phyloP scores from a whole-genome alignment of 2,888 invertebrate genomes.

The Rhingia campestris region DNA sequence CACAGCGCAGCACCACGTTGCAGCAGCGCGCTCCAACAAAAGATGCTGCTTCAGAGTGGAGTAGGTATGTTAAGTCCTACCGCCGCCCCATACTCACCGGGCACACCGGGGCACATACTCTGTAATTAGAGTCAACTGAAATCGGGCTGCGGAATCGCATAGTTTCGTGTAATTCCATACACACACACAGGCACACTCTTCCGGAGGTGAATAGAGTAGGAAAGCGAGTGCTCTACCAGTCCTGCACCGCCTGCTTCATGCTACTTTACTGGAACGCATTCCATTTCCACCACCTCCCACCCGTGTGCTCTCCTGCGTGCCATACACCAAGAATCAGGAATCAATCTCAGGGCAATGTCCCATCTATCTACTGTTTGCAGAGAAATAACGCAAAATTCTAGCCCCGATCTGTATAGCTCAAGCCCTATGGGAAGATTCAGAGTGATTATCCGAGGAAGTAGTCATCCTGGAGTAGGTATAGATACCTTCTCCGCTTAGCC shows the following conservation, averaged over 20 bases:
- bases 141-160: slow-evolving; percentile 70
- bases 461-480: slow-evolving; percentile 43
- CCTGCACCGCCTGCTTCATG: slow-evolving; percentile 23
- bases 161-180: slow-evolving; percentile 72
- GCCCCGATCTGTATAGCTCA: slow-evolving; percentile 16
- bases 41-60: slow-evolving; percentile 10
- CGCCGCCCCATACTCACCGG: slow-evolving; percentile 47
- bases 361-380: slow-evolving; percentile 52
- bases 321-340: slow-evolving; percentile 55
- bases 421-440: slow-evolving; percentile 62
- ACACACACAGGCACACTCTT: slow-evolving; percentile 7
- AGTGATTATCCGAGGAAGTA: slow-evolving; percentile 66
- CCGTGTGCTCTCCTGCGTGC: slow-evolving; percentile 14
- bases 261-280: slow-evolving; percentile 72
- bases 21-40: neutral
- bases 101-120: slow-evolving; percentile 40
- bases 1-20: slow-evolving; percentile 22
- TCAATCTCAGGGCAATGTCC: slow-evolving; percentile 74
- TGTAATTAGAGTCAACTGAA: slow-evolving; percentile 74
- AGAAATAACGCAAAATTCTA: slow-evolving; percentile 10
- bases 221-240: slow-evolving; percentile 9
- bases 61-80: slow-evolving; percentile 60
- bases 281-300: slow-evolving; percentile 19
- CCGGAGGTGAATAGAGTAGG: slow-evolving; percentile 45
- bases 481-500: neutral